Evolutionary conservation across 2,797 vertebrate genomes (phyloP).

Genomic region (Sebastolobus altivelis): DNA sequence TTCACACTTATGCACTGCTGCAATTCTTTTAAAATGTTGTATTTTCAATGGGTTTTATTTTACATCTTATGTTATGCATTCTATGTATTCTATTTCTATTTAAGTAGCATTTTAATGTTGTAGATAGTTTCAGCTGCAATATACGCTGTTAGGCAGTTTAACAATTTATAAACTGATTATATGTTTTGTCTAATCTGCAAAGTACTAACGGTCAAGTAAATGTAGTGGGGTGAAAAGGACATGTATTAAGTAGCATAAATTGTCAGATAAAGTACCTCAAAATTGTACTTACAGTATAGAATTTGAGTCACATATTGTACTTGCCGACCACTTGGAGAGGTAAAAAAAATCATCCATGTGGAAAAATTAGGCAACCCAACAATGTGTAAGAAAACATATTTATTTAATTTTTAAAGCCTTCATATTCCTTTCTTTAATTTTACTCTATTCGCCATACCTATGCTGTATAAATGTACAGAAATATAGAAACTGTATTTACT

Average conservation of each 20-base stretch:
- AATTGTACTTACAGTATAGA: too few relatives aligned
- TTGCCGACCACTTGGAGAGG: neutral
- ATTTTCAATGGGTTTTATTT: too few relatives aligned
- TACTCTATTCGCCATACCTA: neutral
- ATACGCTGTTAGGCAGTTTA: neutral
- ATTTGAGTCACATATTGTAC: neutral
- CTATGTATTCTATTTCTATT: too few relatives aligned
- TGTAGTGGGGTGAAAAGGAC: neutral
- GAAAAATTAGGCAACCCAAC: neutral
- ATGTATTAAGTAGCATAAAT: neutral
- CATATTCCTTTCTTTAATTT: neutral
- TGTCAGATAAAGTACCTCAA: too few relatives aligned
- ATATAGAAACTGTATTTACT: neutral
- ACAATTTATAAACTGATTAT: neutral
- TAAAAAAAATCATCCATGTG: neutral
- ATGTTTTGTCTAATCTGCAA: neutral
- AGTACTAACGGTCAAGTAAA: neutral
- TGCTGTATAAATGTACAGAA: neutral
- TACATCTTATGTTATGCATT: too few relatives aligned
- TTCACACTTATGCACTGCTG: neutral
- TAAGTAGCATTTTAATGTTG: too few relatives aligned
- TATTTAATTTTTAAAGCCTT: constrained; percentile 2
- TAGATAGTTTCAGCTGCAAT: neutral
- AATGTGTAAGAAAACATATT: neutral
- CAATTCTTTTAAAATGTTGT: too few relatives aligned